A percentile compares a stretch with the other conserved stretches of the same genome.
phyloP scores from a whole-genome alignment of 2,888 invertebrate species.

The Dichetophora obliterata region DNA sequence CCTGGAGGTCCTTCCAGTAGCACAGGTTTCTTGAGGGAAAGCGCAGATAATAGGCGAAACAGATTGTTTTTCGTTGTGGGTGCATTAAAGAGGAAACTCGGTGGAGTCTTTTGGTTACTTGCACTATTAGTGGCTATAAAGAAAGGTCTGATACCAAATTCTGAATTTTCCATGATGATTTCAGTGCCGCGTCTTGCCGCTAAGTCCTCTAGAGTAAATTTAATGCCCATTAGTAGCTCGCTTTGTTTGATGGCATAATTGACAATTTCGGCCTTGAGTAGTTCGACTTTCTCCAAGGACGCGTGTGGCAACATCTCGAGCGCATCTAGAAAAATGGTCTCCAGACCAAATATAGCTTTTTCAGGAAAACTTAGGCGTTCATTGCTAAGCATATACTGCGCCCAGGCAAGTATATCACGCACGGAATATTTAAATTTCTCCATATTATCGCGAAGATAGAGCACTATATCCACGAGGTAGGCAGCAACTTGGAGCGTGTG shows the following conservation, averaged over 20 bases:
- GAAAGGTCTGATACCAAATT: conserved; percentile 85
- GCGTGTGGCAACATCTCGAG: conserved; percentile 85
- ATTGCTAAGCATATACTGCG: conserved; percentile 80
- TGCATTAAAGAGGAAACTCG: conserved; percentile 79
- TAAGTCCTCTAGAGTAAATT: conserved; percentile 64
- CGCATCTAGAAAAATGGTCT: conserved; percentile 91
- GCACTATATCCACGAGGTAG: conserved; percentile 83
- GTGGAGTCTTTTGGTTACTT: conserved; percentile 47
- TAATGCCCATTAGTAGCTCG: conserved; percentile 67
- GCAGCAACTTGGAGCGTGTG: conserved; percentile 73
- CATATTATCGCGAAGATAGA: conserved; percentile 83
- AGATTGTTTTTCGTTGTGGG: conserved; percentile 87
- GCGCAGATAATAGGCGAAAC: conserved; percentile 85
- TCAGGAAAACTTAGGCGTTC: conserved; percentile 68
- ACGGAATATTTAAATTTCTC: conserved; percentile 87
- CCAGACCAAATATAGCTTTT: conserved; percentile 91
- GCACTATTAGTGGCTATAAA: conserved; percentile 69
- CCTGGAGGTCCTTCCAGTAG: conserved; percentile 98
- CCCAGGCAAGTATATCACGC: conserved; percentile 93
- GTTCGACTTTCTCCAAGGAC: conserved; percentile 71
- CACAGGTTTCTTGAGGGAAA: conserved; percentile 92
- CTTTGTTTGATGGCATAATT: conserved; percentile 74
- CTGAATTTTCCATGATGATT: conserved; percentile 48
- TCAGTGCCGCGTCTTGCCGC: conserved; percentile 65
- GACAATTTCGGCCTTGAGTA: conserved; percentile 72